Evolutionary conservation across 1,140 invertebrate species (phyloP).

Genomic region (Oppia nitens): DNA sequence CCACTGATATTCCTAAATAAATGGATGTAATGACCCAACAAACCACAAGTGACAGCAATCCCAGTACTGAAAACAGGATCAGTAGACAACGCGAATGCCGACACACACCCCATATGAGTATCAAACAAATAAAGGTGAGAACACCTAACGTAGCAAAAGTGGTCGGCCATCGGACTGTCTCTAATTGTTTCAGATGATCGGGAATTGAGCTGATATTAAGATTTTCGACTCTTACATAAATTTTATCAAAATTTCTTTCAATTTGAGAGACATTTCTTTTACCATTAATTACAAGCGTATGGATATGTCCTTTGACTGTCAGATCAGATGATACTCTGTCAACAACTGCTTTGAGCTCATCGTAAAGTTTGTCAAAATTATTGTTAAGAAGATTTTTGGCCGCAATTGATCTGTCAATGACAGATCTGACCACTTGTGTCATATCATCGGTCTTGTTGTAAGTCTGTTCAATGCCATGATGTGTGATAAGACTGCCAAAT

Average conservation of each 20-base stretch:
- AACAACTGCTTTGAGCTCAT: slow-evolving; percentile 48
- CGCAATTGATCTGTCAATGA: slow-evolving; percentile 20
- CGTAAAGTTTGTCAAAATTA: slow-evolving; percentile 45
- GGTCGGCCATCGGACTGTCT: slow-evolving; percentile 46
- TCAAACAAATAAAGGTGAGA: slow-evolving; percentile 56
- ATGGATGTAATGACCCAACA: slow-evolving; percentile 70
- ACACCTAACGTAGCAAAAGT: slow-evolving; percentile 57
- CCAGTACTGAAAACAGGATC: slow-evolving; percentile 67
- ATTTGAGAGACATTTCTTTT: slow-evolving; percentile 23
- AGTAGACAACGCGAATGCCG: slow-evolving; percentile 61
- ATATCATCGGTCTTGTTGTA: slow-evolving; percentile 56
- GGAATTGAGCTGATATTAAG: slow-evolving; percentile 16
- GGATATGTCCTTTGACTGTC: slow-evolving; percentile 16
- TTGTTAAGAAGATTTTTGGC: slow-evolving; percentile 35
- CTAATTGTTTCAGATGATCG: slow-evolving; percentile 16
- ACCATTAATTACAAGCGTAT: slow-evolving; percentile 24
- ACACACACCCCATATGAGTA: slow-evolving; percentile 60
- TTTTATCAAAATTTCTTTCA: slow-evolving; percentile 23
- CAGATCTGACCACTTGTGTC: slow-evolving; percentile 34
- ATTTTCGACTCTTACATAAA: slow-evolving; percentile 22
- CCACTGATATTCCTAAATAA: slow-evolving; percentile 59
- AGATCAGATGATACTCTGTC: slow-evolving; percentile 49
- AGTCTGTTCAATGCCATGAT: slow-evolving; percentile 66
- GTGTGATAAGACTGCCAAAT: slow-evolving; percentile 82
- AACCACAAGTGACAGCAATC: slow-evolving; percentile 68